Evolutionary conservation across 2,888 invertebrate species (phyloP).

Genomic region (Onchidella celtica): DNA sequence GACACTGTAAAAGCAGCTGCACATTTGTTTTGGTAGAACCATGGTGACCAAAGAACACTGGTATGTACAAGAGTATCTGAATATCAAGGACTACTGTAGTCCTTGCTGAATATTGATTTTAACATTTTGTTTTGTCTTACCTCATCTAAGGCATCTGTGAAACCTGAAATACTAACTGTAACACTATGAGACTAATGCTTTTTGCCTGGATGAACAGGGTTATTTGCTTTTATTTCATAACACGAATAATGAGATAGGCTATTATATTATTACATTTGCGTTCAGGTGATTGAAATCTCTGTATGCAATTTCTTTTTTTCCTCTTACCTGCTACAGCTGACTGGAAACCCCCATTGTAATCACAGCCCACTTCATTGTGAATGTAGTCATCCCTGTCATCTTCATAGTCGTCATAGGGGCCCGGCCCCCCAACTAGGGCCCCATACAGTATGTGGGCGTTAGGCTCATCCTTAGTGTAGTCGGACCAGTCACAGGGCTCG

Average conservation of each 20-base stretch:
- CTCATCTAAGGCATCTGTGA: too few relatives aligned
- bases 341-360: conserved; percentile 77
- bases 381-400: conserved; percentile 71
- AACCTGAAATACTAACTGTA: too few relatives aligned
- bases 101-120: too few relatives aligned
- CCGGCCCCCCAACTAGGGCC: conserved; percentile 71
- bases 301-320: too few relatives aligned
- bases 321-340: conserved; percentile 70
- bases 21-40: too few relatives aligned
- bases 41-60: too few relatives aligned
- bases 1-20: too few relatives aligned
- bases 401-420: conserved; percentile 63
- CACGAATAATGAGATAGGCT: not conserved
- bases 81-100: too few relatives aligned
- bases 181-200: too few relatives aligned
- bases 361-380: conserved; percentile 73
- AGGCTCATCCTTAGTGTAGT: conserved; percentile 54
- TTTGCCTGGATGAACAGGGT: not conserved
- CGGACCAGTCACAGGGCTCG: conserved; percentile 56
- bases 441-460: conserved; percentile 67
- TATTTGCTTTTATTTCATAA: not conserved
- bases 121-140: too few relatives aligned
- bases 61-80: too few relatives aligned
- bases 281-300: conserved; percentile 63
- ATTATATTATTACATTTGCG: too few relatives aligned